Evolutionary conservation across 2,797 vertebrate species (phyloP), one percentile per base, ranked within the genome.

Genomic region (Neosilurus hyrtlii): DNA sequence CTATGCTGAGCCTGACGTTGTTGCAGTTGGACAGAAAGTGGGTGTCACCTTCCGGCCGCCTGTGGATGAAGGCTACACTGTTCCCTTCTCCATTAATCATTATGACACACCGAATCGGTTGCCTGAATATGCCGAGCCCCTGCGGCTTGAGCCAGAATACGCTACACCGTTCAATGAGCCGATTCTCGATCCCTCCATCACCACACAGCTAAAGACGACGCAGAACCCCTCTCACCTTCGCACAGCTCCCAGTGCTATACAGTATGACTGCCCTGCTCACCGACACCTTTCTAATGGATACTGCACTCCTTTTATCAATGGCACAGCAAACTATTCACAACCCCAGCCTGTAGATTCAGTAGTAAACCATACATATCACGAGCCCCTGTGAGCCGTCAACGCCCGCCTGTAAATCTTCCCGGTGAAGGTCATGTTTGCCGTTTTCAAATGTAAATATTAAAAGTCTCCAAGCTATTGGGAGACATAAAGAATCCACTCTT

Each of bases 101-200:
- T 96, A 97, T 0, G 93, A 95, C 35, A 90, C 93, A 0, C 96
- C 96, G 0, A 93, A 92, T 9, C 90, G 89, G 81, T 82, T 92
- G 61, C 94, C 96, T 0, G 95, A 96, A 81, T 96, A 97, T 0
- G 93, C 96, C 0, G 94, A 96, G 87, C 96, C 96, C 0, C 92
- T 96, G 80, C 94, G 93, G 0, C 93, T 94, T 0, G 96, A 97
- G 89, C 95, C 96, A 0, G 96, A 97, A 84, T 97, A 97, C 0
- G 96, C 96, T 78, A 96, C 94, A 0, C 96, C 96, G 0, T 96
- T 97, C 86, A 43, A 87, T 0, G 96, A 97, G 49, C 92, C 92
- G 87, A 83, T 78, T 82, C 1, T 65, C 79, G 93, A 95, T 61
- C 63, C 0, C 77, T 76, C 75, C 18, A 59, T 57, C 43, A 12